phyloP scores from a whole-genome alignment of 2,888 invertebrate species.

The Stenotaenia linearis region DNA sequence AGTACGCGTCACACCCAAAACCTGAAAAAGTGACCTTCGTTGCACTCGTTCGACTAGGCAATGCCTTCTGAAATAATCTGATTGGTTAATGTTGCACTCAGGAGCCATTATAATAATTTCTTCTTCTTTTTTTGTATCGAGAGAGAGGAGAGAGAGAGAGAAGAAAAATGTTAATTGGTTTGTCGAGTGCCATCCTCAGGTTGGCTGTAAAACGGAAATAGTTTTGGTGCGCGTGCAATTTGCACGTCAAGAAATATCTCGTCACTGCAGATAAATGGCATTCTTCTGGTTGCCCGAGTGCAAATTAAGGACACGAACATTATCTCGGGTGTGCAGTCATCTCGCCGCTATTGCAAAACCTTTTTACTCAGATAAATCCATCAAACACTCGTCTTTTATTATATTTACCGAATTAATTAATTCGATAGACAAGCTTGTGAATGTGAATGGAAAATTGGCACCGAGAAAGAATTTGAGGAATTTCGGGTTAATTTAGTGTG shows the following conservation, averaged over 20 bases:
- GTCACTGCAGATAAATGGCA: constrained; percentile 5
- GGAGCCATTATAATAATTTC: neutral
- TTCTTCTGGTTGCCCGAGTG: constrained; percentile 26
- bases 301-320: constrained; percentile 26
- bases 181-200: neutral
- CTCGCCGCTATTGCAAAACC: neutral
- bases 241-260: constrained; percentile 21
- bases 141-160: neutral
- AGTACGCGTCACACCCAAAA: neutral
- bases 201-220: constrained; percentile 1
- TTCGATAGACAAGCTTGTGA: no score
- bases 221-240: neutral
- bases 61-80: no score
- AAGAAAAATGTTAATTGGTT: neutral
- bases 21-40: neutral
- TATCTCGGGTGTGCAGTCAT: constrained; percentile 16
- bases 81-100: neutral
- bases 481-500: neutral
- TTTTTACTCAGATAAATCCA: constrained; percentile 2
- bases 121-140: neutral
- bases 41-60: neutral
- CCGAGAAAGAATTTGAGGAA: neutral
- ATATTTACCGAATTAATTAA: neutral
- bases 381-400: neutral
- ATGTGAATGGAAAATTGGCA: no score